Evolutionary conservation across 2,888 invertebrate genomes (phyloP), one percentile per base, ranked within the genome.

Genomic region (Crossocerus cetratus): DNA sequence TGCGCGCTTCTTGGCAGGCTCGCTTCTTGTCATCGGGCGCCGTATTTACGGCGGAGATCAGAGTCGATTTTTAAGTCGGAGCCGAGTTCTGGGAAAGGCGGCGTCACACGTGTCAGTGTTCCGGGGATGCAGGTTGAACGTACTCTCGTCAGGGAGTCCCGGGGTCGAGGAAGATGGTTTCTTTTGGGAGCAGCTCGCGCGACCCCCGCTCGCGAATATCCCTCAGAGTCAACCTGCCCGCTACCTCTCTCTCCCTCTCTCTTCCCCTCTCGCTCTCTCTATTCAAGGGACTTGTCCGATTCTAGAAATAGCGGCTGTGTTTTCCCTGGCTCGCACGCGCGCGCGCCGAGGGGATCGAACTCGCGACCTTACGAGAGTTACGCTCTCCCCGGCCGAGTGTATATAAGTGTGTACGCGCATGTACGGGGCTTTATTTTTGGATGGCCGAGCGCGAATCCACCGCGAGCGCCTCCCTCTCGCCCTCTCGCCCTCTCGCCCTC

Each of bases 251-350:
- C 23, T 69, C 53, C 49, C 65, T 20, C n/a, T 32, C 55, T 68
- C 32, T 56, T 21, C 21, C 60, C 22, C 49, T 60, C 45, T 43
- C 32, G 23, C 32, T 8, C 8, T 0, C 16, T 49, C 49, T 49
- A 49, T 49, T 23, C 62, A 55, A 59, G 45, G 32, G 45, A 21
- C 42, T 55, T 62, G 49, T 18, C 44, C 64, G 82, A 87, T 83
- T 87, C 86, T 85, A 86, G 85, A 88, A 88, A 88, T 87, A 87
- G 86, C 86, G 65, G 69, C 16, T 77, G 86, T 86, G 84, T 87
- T 87, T 87, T 85, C 86, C 85, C 82, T 77, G 32, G 8, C 11
- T 32, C 32, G 32, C 32, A 32, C 32, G 32, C 32, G 32, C 32
- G 32, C 32, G 32, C 32, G 23, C 79, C 72, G 86, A 86, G 88